Evolutionary conservation across 2,888 invertebrate species (phyloP).

Genomic region (Andrena praecox): DNA sequence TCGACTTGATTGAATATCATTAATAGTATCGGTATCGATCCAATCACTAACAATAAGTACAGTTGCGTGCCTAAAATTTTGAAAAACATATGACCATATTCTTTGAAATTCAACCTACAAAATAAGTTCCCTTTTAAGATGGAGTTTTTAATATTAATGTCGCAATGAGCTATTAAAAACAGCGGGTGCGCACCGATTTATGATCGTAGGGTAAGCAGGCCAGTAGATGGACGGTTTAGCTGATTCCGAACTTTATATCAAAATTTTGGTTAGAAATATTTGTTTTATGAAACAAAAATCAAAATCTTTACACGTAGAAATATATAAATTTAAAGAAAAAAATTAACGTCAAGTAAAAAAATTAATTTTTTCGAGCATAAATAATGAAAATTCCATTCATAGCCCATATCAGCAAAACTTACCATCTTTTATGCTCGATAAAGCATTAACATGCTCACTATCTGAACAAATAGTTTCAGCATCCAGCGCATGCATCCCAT

Average conservation of each 20-base stretch:
- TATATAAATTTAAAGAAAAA: neutral
- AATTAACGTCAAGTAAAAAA: neutral
- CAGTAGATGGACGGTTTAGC: slow-evolving; percentile 2
- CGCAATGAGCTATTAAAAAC: too few species aligned
- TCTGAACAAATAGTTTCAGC: neutral
- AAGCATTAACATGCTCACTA: neutral
- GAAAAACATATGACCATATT: too few species aligned
- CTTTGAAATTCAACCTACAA: too few species aligned
- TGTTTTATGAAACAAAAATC: neutral
- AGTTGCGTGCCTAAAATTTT: too few species aligned
- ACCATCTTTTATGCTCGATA: neutral
- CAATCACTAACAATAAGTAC: too few species aligned
- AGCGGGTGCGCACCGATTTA: too few species aligned
- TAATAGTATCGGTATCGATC: too few species aligned
- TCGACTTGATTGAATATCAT: too few species aligned
- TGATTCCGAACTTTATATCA: neutral
- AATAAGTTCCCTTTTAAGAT: too few species aligned
- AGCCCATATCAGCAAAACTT: neutral
- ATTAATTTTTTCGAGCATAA: neutral
- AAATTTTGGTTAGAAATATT: neutral
- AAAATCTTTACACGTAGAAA: neutral
- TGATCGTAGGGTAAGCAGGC: neutral
- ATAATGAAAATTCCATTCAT: neutral
- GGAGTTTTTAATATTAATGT: too few species aligned
- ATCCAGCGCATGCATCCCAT: neutral